phyloP scores from a whole-genome alignment of 2,113 vertebrate species.

The Mobula birostris region DNA sequence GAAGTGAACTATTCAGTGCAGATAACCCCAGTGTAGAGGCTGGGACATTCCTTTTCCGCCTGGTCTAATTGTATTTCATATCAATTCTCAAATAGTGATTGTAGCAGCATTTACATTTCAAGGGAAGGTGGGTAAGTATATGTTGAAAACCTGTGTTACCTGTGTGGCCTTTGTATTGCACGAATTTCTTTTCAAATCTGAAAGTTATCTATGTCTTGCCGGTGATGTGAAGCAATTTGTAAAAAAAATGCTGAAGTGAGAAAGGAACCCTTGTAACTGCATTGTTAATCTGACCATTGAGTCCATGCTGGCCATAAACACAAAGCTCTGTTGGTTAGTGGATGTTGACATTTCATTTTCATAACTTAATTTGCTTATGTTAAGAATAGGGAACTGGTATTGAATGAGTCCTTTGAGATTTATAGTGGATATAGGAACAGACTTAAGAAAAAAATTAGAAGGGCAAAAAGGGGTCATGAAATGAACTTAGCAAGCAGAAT shows the following conservation, averaged over 20 bases:
- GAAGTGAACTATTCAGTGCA: not conserved
- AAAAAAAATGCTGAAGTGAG: not conserved
- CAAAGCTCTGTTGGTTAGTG: no score
- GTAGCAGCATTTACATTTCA: not conserved
- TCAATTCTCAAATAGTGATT: not conserved
- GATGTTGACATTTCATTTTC: no score
- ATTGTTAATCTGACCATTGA: not conserved
- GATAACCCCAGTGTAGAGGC: not conserved
- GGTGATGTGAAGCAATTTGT: not conserved
- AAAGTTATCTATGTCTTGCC: not conserved
- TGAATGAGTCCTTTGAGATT: no score
- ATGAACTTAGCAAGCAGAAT: no score
- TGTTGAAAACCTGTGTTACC: not conserved
- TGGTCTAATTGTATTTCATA: not conserved
- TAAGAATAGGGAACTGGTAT: no score
- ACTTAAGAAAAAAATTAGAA: no score
- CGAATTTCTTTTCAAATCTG: not conserved
- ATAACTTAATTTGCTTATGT: no score
- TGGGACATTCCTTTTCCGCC: not conserved
- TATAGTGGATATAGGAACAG: no score
- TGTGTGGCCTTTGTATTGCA: not conserved
- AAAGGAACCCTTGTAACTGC: not conserved
- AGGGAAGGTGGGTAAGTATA: not conserved
- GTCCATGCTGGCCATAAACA: no score
- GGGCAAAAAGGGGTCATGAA: no score